phyloP scores from a whole-genome alignment of 2,113 vertebrate genomes.

The Excalfactoria chinensis region DNA sequence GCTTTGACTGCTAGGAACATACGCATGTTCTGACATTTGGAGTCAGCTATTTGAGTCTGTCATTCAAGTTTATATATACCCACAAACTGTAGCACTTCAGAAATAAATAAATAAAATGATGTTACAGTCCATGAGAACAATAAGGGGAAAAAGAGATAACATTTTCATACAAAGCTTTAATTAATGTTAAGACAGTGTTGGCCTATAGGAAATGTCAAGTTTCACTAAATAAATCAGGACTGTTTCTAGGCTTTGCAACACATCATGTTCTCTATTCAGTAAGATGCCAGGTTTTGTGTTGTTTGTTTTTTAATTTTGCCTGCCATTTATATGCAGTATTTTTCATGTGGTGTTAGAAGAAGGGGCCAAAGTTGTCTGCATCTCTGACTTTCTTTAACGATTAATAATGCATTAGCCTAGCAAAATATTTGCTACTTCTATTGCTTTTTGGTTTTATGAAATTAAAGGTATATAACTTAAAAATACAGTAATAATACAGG shows the following conservation, averaged over 20 bases:
- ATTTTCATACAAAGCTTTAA: conserved; percentile 23
- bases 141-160: background rate
- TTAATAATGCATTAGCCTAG: conserved; percentile 63
- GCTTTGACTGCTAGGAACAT: background rate
- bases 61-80: background rate
- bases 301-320: conserved; percentile 11
- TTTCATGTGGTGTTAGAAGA: conserved; percentile 52
- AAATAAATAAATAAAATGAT: background rate
- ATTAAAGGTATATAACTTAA: conserved; percentile 50
- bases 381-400: conserved; percentile 20
- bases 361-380: conserved; percentile 53
- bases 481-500: conserved; percentile 22
- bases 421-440: conserved; percentile 60
- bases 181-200: conserved; percentile 49
- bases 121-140: background rate
- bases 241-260: conserved; percentile 25
- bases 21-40: background rate
- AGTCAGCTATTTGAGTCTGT: background rate
- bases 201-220: conserved; percentile 53
- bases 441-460: conserved; percentile 34
- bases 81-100: background rate
- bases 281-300: background rate
- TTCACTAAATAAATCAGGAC: conserved; percentile 43
- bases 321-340: conserved; percentile 28
- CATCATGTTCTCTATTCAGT: conserved; percentile 46